Base-by-base conservation (phyloP, 2,113 vertebrate species). In the Xiphophorus couchianus region DNA sequence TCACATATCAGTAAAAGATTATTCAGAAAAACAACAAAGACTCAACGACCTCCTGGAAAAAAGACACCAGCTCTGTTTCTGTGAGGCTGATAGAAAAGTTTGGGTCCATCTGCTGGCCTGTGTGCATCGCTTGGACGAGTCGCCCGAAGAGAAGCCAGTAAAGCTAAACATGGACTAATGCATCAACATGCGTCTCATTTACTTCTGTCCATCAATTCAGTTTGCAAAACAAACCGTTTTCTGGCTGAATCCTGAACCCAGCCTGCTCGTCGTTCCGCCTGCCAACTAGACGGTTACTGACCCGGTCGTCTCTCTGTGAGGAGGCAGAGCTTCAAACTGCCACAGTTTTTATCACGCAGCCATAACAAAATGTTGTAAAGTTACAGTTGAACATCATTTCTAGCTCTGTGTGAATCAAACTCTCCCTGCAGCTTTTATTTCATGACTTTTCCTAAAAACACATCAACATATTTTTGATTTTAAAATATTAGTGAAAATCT, bases 221-320 rank as follows among this genome's bases (percentile, higher is more conserved):
- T 74, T 80, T 84, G 73, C 73, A 62, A 71, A 65, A 63, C 51
- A 79, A 71, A 31, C 64, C 3, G 28, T 81, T 83, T 88, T 65
- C 58, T 68, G 66, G 73, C 62, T 69, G 35, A 51, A 62, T 66
- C 68, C 62, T 54, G 71, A 86, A 81, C 81, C 80, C 76, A 82
- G 71, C 80, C 63, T 82, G 81, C 79, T 74, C 65, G 71, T 79
- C 68, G 66, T 62, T 69, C 86, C 76, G 35, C 78, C 54, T 73
- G 69, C 83, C 69, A 78, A 51, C 73, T 71, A 33, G 2, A 68
- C 71, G 71, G 67, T 62, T 27, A 3, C 58, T 28, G 66, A 69
- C 72, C 29, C 27, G 69, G 7, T 31, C 60, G 62, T 30, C 62
- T 63, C 9, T 51, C 60, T 64, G 70, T 28, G 54, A 12, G 44